Evolutionary conservation across 2,888 invertebrate genomes (phyloP), one percentile per base, ranked within the genome.

Genomic region (Tubulanus polymorphus): DNA sequence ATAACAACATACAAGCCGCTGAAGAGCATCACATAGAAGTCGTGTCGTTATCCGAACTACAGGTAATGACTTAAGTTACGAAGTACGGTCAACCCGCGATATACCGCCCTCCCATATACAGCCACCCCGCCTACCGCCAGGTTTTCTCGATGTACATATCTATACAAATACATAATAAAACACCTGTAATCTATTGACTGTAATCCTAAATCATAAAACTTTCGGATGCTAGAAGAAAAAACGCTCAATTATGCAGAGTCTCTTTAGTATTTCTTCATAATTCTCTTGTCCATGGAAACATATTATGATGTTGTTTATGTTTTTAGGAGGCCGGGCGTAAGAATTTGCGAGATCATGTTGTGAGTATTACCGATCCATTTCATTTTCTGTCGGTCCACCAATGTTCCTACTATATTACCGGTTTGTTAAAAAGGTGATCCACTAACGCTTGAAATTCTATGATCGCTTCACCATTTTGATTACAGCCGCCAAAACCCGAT

Each of bases 1-100:
- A 88, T 27, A 88, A 89, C 23, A 91, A 91, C 29, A 84, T 85
- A 65, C 88, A 89, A 73, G 84, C 89, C 63, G 93, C 93, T 12
- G 87, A 86, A 74, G 89, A 89, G 79, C 86, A 88, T 56, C 89
- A 89, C 41, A 86, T 94, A 27, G 90, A 92, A 67, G 85, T 93
- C 45, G 70, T 90, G 55, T 85, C 85, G 67, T 92, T 92, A 77
- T 86, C 86, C 59, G 91, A 93, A 69, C n/a, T n/a, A n/a, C n/a
- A n/a, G n/a, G n/a, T n/a, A n/a, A n/a, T n/a, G n/a, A n/a, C n/a
- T n/a, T n/a, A n/a, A n/a, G n/a, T n/a, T n/a, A n/a, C n/a, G n/a
- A n/a, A n/a, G n/a, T n/a, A n/a, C n/a, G n/a, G n/a, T n/a, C n/a
- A n/a, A n/a, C n/a, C n/a, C n/a, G n/a, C n/a, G n/a, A n/a, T n/a